Base-by-base conservation (phyloP, 2,113 vertebrate genomes). In the Phainopepla nitens region DNA sequence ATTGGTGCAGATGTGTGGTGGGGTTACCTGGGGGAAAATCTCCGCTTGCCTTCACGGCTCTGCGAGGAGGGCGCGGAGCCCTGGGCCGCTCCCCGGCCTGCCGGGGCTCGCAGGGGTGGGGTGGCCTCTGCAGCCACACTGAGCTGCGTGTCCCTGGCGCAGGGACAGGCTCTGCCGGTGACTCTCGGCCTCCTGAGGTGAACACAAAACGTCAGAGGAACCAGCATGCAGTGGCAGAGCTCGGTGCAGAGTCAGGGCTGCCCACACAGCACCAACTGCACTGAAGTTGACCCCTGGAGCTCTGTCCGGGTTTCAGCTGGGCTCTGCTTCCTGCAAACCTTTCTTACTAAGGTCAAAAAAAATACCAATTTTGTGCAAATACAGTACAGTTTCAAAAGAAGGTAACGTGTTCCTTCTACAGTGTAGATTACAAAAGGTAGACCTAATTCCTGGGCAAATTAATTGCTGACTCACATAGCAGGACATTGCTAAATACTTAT, bases 401-500 rank as follows among this genome's bases (percentile, higher is more conserved):
- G 64, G 35, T 39, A 4, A 11, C 6, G 16, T 68, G 7, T 13
- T 64, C 54, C 33, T 89, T 83, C 57, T 54, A 39, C 65, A 78
- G 53, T 7, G 18, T 18, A 86, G 61, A 75, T 94, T 81, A 45
- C 54, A 73, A 83, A 97, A 93, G 87, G 54, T 7, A 75, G 47
- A 91, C 31, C 16, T 35, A 29, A 56, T 94, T 95, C 11, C 24
- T 61, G 50, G 61, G 20, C 58, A 69, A 84, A 91, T 80, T 62
- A 91, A 86, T 75, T 70, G 47, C 64, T 86, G 72, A 60, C 19
- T 15, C 29, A 80, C 22, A 41, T 47, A 64, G 73, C 72, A 70
- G 76, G 58, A 81, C 90, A 60, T 89, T 96, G 36, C 83, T 86
- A 88, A 61, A 82, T 91, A 91, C 64, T 82, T 87, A 61, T 2